Evolutionary conservation across 2,797 vertebrate genomes (phyloP).

Genomic region (Acestrorhynchus altus): DNA sequence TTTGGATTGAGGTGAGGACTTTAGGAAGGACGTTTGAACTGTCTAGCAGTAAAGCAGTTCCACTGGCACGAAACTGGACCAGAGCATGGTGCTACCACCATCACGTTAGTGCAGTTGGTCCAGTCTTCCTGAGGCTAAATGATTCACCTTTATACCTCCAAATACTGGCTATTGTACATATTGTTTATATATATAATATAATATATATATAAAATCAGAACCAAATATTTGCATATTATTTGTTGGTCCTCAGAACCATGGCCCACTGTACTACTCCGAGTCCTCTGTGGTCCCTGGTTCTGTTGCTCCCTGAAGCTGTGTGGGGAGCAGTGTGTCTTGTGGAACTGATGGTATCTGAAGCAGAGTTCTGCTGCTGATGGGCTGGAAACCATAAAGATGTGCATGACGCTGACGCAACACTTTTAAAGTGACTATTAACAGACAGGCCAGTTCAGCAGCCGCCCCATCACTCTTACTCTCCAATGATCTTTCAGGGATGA

Average conservation of each 20-base stretch:
- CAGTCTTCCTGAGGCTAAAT: no score
- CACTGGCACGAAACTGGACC: no score
- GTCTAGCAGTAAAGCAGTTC: no score
- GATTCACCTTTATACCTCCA: no score
- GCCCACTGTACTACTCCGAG: background rate
- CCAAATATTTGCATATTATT: background rate
- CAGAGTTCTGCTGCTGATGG: conserved; percentile 63
- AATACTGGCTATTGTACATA: no score
- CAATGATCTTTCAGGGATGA: conserved; percentile 71
- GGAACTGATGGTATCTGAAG: conserved; percentile 73
- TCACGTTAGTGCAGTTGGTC: no score
- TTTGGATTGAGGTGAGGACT: no score
- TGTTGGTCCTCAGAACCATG: background rate
- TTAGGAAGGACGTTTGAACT: no score
- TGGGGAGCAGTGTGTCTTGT: conserved; percentile 61
- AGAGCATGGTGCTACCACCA: no score
- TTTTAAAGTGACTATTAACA: conserved; percentile 73
- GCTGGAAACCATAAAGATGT: conserved; percentile 76
- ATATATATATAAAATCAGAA: no score
- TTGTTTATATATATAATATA: no score
- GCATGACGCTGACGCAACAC: conserved; percentile 73
- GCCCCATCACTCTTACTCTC: conserved; percentile 75
- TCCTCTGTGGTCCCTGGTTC: background rate
- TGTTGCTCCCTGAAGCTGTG: conserved; percentile 48
- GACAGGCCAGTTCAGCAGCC: conserved; percentile 73